Evolutionary conservation across 23 tunicate species (phyloP).

Genomic region (Trididemnum clinides): DNA sequence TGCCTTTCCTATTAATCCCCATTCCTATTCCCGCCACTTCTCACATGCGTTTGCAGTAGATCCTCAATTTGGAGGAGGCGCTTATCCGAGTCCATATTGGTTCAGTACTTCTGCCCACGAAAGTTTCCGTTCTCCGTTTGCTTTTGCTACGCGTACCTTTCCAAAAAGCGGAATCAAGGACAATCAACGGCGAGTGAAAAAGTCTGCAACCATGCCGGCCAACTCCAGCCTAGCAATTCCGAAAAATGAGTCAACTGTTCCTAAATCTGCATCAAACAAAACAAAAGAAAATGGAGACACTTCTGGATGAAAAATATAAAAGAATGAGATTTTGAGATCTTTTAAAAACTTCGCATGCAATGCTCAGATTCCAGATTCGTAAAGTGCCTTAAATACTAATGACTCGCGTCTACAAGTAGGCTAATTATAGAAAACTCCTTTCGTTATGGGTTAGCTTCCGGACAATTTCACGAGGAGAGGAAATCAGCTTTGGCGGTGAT

Average conservation of each 20-base stretch:
- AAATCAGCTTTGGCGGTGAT: too few relatives aligned
- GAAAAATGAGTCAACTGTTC: neutral
- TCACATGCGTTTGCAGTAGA: neutral
- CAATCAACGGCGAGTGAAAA: neutral
- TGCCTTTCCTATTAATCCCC: constrained; percentile 4
- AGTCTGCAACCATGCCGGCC: neutral
- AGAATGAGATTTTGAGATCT: too few relatives aligned
- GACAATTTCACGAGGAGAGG: too few relatives aligned
- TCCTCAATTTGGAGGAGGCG: neutral
- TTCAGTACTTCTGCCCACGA: neutral
- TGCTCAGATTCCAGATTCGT: too few relatives aligned
- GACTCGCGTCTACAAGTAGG: too few relatives aligned
- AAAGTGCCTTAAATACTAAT: too few relatives aligned
- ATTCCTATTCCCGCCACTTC: constrained; percentile 30
- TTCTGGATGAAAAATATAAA: too few relatives aligned
- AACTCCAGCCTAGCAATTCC: neutral
- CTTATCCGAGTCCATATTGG: neutral
- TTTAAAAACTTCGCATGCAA: too few relatives aligned
- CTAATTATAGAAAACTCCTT: too few relatives aligned
- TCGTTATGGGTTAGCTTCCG: too few relatives aligned
- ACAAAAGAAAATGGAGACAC: too few relatives aligned
- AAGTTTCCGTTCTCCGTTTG: neutral
- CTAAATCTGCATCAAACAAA: too few relatives aligned
- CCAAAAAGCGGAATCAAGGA: neutral
- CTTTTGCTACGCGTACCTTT: neutral